These are phyloP conservation scores for Lithophane socia DNA, from an alignment of 2,888 invertebrate genomes.

Conservation along the genomic window DNA sequence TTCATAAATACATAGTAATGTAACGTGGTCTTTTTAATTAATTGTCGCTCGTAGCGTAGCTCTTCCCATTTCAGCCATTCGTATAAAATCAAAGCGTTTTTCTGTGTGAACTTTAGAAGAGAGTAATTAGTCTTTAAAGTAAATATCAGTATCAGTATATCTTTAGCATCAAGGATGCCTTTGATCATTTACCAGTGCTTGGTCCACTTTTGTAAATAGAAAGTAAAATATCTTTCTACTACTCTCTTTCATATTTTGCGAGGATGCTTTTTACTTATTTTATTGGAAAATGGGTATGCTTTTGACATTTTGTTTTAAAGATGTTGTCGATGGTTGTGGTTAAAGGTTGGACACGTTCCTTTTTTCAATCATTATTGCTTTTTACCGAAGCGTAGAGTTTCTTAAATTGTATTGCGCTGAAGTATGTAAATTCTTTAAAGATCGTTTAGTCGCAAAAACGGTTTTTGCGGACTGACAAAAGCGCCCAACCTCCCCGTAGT, in stretches of 20 bases:
- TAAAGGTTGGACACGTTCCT: neutral
- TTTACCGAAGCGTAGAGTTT: neutral
- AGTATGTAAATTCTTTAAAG: neutral
- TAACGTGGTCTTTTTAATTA: constrained; percentile 20
- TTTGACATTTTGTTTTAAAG: constrained; percentile 39
- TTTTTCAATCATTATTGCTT: constrained; percentile 3
- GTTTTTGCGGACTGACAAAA: neutral
- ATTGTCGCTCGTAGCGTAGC: neutral
- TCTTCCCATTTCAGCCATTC: neutral
- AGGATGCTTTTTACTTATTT: constrained; percentile 37
- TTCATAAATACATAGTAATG: constrained; percentile 51
- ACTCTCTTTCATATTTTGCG: constrained; percentile 31
- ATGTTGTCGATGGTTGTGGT: constrained; percentile 25
- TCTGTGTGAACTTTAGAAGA: constrained; percentile 13
- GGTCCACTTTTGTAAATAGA: constrained; percentile 30
- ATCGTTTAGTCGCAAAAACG: neutral
- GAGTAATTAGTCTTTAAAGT: constrained; percentile 23
- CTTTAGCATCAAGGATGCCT: constrained; percentile 23
- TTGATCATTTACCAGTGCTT: constrained; percentile 27
- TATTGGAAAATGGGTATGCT: constrained; percentile 35
- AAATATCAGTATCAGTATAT: constrained; percentile 11
- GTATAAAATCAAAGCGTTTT: neutral
- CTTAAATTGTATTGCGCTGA: neutral
- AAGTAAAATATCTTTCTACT: constrained; percentile 31
- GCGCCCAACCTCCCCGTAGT: constrained; percentile 3